These are phyloP conservation scores for Thalassophryne amazonica DNA, from an alignment of 2,797 vertebrate genomes.

Conservation along the genomic window DNA sequence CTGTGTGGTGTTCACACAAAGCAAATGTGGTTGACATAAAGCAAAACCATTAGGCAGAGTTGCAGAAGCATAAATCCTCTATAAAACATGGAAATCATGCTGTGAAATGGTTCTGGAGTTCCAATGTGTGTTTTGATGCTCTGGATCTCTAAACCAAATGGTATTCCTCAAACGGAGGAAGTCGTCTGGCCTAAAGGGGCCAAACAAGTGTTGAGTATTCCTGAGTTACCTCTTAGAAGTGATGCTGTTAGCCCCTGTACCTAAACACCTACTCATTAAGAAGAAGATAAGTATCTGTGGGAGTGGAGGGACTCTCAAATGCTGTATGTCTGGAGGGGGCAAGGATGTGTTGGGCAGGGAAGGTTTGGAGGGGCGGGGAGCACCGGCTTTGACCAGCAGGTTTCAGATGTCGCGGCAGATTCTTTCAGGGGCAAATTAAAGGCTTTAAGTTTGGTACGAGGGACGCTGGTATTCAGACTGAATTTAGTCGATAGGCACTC, in stretches of 20 bases:
- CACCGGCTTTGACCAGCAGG: constrained; percentile 60
- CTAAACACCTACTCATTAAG: constrained; percentile 70
- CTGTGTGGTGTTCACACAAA: constrained; percentile 44
- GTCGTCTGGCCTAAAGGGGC: constrained; percentile 42
- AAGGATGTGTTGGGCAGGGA: constrained; percentile 42
- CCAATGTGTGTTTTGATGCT: constrained; percentile 1
- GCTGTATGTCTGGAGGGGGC: constrained; percentile 64
- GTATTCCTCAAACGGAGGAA: constrained; percentile 36
- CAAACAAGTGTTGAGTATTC: constrained; percentile 27
- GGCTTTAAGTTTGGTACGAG: constrained; percentile 62
- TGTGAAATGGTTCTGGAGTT: constrained; percentile 9
- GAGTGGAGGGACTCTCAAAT: constrained; percentile 58
- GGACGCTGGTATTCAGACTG: constrained; percentile 54
- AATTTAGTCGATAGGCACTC: constrained; percentile 62
- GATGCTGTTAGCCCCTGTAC: constrained; percentile 60
- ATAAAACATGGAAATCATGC: constrained; percentile 23
- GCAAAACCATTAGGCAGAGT: constrained; percentile 8
- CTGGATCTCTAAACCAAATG: constrained; percentile 14
- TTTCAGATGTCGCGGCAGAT: constrained; percentile 75
- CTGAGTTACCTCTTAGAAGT: constrained; percentile 61
- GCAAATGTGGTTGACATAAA: constrained; percentile 15
- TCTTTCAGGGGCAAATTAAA: constrained; percentile 73
- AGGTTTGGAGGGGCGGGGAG: constrained; percentile 41
- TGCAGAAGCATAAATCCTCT: constrained; percentile 5
- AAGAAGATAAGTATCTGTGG: constrained; percentile 75